A percentile compares a stretch with the other conserved stretches of the same genome.
Conservation (phyloP, 2,888 invertebrate genomes). For the Melangyna quadrimaculata region DNA sequence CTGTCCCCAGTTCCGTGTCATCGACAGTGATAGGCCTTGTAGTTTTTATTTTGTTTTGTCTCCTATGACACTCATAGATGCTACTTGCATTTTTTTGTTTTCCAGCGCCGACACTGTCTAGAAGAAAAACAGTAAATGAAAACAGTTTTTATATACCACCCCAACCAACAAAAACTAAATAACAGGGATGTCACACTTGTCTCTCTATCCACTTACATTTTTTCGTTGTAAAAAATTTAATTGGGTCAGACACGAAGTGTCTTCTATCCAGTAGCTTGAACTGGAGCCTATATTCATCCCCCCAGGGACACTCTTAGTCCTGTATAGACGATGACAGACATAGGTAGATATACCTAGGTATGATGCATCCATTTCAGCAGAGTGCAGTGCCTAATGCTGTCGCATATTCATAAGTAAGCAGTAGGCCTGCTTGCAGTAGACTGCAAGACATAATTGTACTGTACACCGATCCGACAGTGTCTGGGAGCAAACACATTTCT, state of each 20-base stretch:
- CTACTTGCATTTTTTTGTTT: neutral
- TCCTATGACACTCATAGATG: slow-evolving; percentile 15
- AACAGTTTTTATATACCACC: slow-evolving; percentile 3
- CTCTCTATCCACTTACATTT: slow-evolving; percentile 26
- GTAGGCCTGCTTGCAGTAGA: slow-evolving; percentile 47
- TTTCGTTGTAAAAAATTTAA: slow-evolving; percentile 54
- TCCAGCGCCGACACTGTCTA: neutral
- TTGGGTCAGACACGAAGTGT: slow-evolving; percentile 63
- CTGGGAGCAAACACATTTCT: slow-evolving; percentile 58
- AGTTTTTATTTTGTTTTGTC: no score
- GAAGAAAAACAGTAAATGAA: slow-evolving; percentile 35
- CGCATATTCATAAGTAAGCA: slow-evolving; percentile 62
- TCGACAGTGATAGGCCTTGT: neutral
- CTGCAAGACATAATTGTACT: slow-evolving; percentile 68
- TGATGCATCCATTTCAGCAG: slow-evolving; percentile 11
- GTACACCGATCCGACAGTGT: slow-evolving; percentile 68
- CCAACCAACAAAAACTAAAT: neutral
- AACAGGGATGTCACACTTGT: slow-evolving; percentile 11
- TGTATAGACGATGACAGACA: slow-evolving; percentile 28
- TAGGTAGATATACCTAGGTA: slow-evolving; percentile 4
- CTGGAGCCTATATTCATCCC: slow-evolving; percentile 10
- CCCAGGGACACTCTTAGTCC: slow-evolving; percentile 37
- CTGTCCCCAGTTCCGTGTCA: neutral
- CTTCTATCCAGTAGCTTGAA: slow-evolving; percentile 34
- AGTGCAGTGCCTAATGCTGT: slow-evolving; percentile 51